phyloP scores from a whole-genome alignment of 2,888 invertebrate genomes.

The Yponomeuta cagnagella region DNA sequence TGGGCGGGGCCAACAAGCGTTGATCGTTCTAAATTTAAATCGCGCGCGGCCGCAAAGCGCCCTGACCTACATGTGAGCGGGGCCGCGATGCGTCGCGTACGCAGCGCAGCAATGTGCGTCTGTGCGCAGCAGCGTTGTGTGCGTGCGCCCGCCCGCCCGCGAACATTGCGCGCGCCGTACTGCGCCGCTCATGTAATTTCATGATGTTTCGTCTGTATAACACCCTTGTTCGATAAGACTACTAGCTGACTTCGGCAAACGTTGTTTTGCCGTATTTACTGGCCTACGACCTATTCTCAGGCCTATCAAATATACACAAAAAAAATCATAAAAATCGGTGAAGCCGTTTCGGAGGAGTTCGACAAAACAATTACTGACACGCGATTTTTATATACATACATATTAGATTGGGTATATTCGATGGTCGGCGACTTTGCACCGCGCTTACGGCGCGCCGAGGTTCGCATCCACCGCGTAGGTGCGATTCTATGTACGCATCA shows the following conservation, averaged over 20 bases:
- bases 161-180: neutral
- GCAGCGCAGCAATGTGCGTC: conserved; percentile 51
- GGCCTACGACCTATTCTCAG: too few relatives aligned
- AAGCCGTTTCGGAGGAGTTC: too few relatives aligned
- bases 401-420: too few relatives aligned
- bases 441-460: neutral
- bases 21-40: conserved; percentile 74
- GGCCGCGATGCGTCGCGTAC: conserved; percentile 60
- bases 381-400: too few relatives aligned
- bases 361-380: too few relatives aligned
- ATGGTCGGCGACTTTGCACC: too few relatives aligned
- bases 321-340: too few relatives aligned
- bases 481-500: conserved; percentile 1
- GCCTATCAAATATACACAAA: too few relatives aligned
- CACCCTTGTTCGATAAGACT: conserved; percentile 29
- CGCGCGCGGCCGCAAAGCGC: conserved; percentile 72
- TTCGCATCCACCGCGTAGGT: neutral
- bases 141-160: neutral
- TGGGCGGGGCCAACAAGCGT: conserved; percentile 68
- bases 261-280: too few relatives aligned
- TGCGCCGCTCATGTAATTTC: conserved; percentile 55
- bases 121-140: conserved; percentile 22
- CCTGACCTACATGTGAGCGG: conserved; percentile 74
- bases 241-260: too few relatives aligned
- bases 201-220: conserved; percentile 69